phyloP scores from a whole-genome alignment of 2,113 vertebrate species.

The human region DNA sequence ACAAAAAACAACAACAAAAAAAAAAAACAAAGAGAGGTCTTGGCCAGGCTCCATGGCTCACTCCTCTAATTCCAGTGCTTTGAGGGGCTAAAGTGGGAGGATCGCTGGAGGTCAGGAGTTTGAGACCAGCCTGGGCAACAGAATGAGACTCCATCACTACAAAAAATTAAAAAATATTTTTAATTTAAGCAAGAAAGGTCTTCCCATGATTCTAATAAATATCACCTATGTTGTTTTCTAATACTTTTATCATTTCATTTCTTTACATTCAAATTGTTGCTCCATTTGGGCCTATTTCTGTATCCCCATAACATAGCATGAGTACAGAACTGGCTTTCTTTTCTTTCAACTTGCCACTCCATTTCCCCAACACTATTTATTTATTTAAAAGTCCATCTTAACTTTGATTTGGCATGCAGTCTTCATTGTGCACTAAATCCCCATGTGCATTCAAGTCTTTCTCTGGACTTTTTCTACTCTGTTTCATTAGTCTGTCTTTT shows the following conservation, averaged over 20 bases:
- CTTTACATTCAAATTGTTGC: neutral
- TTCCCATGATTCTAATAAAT: neutral
- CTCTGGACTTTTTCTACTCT: neutral
- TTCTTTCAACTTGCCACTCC: slow-evolving; percentile 2
- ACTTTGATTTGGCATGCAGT: neutral
- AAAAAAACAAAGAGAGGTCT: too few species aligned
- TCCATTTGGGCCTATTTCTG: neutral
- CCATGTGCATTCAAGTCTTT: neutral
- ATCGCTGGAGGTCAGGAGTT: too few species aligned
- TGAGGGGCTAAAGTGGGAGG: too few species aligned
- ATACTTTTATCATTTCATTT: neutral
- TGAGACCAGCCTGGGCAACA: too few species aligned
- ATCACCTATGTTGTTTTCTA: neutral
- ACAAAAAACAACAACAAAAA: too few species aligned
- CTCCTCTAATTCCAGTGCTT: too few species aligned
- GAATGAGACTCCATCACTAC: too few species aligned
- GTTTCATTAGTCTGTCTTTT: neutral
- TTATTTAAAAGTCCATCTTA: neutral
- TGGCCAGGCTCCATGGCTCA: too few species aligned
- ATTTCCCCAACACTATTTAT: neutral
- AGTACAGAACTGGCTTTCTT: neutral
- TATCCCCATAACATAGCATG: neutral
- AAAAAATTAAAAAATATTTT: too few species aligned
- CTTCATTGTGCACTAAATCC: neutral
- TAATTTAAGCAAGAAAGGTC: too few species aligned